Percentiles rank a stretch among this genome's conserved stretches.
These are phyloP conservation scores for Chrysotoxum bicinctum DNA, from an alignment of 2,888 invertebrate species.

Conservation along the genomic window DNA sequence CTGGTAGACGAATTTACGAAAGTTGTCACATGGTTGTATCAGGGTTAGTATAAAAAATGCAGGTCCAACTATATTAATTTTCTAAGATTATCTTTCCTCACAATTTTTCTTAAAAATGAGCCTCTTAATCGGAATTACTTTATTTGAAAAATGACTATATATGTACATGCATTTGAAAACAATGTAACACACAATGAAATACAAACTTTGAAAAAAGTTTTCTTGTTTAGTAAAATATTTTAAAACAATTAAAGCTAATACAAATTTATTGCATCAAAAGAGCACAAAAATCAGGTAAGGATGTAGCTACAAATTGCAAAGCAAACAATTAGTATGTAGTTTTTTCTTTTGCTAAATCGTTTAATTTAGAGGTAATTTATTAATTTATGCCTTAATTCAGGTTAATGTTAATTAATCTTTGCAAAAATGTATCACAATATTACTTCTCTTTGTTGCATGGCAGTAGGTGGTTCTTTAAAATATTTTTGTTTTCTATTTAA, in stretches of 20 bases:
- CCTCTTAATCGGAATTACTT: too few species aligned
- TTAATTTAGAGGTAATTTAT: background rate
- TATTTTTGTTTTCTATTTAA: conserved; percentile 21
- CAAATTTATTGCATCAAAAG: background rate
- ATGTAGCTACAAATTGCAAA: background rate
- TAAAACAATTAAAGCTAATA: background rate
- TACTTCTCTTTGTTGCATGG: conserved; percentile 32
- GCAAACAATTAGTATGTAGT: background rate
- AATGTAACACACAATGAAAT: too few species aligned
- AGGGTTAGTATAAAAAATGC: too few species aligned
- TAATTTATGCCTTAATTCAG: background rate
- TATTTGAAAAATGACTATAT: too few species aligned
- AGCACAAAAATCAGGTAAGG: background rate
- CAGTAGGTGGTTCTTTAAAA: background rate
- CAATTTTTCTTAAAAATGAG: too few species aligned
- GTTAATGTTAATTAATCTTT: background rate
- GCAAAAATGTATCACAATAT: conserved; percentile 53
- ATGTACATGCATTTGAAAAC: too few species aligned
- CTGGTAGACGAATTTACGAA: too few species aligned
- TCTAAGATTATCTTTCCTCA: too few species aligned
- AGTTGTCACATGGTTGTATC: too few species aligned
- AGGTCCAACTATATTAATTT: too few species aligned
- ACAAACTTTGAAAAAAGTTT: too few species aligned
- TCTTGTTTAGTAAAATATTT: background rate
- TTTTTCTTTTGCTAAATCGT: background rate